These are phyloP conservation scores for Allacma fusca DNA, from an alignment of 2,888 invertebrate genomes.

Conservation along the genomic window DNA sequence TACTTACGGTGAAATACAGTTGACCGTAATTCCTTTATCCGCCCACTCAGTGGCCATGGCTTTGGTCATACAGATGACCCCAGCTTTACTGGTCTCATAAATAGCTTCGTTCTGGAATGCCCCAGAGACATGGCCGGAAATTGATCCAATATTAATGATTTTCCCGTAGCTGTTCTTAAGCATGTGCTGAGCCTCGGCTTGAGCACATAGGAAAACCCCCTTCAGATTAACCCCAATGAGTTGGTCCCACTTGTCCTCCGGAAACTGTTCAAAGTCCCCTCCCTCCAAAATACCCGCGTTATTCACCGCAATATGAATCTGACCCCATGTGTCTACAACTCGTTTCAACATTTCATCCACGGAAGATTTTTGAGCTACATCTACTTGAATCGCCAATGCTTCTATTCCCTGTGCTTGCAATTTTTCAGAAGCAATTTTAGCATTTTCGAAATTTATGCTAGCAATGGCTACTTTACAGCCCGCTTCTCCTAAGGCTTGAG, in stretches of 20 bases:
- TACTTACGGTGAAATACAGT: slow-evolving; percentile 59
- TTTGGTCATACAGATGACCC: slow-evolving; percentile 57
- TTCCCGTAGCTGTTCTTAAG: slow-evolving; percentile 48
- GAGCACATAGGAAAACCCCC: slow-evolving; percentile 57
- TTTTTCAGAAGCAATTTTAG: slow-evolving; percentile 52
- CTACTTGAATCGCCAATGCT: slow-evolving; percentile 54
- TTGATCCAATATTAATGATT: slow-evolving; percentile 47
- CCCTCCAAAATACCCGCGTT: slow-evolving; percentile 56
- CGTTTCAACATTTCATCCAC: slow-evolving; percentile 55
- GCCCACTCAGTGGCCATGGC: slow-evolving; percentile 57
- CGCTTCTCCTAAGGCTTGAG: slow-evolving; percentile 56
- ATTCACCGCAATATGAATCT: slow-evolving; percentile 54
- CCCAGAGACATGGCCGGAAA: slow-evolving; percentile 53
- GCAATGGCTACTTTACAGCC: slow-evolving; percentile 55
- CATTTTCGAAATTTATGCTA: slow-evolving; percentile 50
- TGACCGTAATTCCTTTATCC: slow-evolving; percentile 54
- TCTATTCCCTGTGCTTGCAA: slow-evolving; percentile 49
- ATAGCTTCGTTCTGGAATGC: slow-evolving; percentile 50
- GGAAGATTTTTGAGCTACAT: slow-evolving; percentile 56
- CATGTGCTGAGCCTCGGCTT: slow-evolving; percentile 57
- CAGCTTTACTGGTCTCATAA: slow-evolving; percentile 51
- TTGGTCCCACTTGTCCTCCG: slow-evolving; percentile 52
- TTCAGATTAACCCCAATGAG: slow-evolving; percentile 53
- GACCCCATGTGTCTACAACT: slow-evolving; percentile 49
- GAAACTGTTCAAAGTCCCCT: slow-evolving; percentile 51